phyloP scores from a whole-genome alignment of 2,888 invertebrate genomes.

The Lampropteryx suffumata region DNA sequence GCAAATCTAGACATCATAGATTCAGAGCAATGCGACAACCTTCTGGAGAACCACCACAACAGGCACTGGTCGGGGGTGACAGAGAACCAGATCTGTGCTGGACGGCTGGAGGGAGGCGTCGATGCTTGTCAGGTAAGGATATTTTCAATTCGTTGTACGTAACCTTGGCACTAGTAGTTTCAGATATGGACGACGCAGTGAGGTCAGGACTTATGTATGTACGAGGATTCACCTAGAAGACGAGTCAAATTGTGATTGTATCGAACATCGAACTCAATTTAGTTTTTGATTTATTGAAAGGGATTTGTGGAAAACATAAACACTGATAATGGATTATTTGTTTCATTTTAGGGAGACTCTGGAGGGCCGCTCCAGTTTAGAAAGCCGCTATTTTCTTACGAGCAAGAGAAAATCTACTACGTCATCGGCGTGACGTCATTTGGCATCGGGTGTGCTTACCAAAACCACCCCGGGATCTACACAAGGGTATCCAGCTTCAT shows the following conservation, averaged over 20 bases:
- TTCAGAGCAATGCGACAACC: conserved; percentile 42
- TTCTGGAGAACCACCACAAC: conserved; percentile 44
- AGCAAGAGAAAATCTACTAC: conserved; percentile 48
- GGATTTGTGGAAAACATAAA: no score
- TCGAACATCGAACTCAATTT: no score
- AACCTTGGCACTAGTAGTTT: no score
- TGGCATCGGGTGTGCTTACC: conserved; percentile 55
- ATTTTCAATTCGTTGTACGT: no score
- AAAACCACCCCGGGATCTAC: conserved; percentile 58
- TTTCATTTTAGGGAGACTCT: conserved; percentile 87
- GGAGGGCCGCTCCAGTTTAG: conserved; percentile 85
- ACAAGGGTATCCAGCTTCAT: conserved; percentile 58
- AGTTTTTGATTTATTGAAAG: no score
- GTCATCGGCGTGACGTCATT: conserved; percentile 65
- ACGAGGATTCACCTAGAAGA: no score
- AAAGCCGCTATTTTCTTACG: conserved; percentile 37
- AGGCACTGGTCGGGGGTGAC: conserved; percentile 55
- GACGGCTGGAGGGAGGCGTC: conserved; percentile 56
- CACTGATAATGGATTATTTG: neutral
- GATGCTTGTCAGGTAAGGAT: conserved; percentile 62
- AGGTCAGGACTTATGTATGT: no score
- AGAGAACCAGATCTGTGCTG: conserved; percentile 62
- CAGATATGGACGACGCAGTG: no score
- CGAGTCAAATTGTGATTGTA: no score
- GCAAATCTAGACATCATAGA: conserved; percentile 54